Evolutionary conservation across 1,140 invertebrate genomes (phyloP), one percentile per base, ranked within the genome.

Genomic region (Dreissena polymorpha): DNA sequence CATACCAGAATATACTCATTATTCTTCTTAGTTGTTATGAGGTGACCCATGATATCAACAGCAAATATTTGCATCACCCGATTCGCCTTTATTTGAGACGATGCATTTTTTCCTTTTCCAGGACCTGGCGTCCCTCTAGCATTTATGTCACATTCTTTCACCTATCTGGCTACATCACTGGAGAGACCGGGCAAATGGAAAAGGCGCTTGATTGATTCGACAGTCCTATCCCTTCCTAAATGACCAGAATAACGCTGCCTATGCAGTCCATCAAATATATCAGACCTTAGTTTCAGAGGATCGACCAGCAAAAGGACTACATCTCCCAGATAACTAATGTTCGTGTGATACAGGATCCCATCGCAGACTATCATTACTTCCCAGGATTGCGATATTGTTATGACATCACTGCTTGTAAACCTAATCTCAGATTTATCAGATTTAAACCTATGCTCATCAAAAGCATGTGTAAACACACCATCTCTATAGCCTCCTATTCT

Each of bases 1-100:
- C 85, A 53, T 13, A 89, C 87, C n/a, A 90, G 81, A 18, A 89
- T 87, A 72, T 88, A 90, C 68, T 88, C 80, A 86, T 90, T 90
- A 12, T 85, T 85, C 50, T 85, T 57, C 18, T 83, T 63, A 6
- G 68, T 80, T 27, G 63, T 27, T 18, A 68, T 74, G 14, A 83
- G 50, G 14, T 84, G 80, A 27, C 83, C 86, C 12, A 85, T 5
- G 29, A 85, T 81, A 73, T 87, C 86, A 50, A 85, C 21, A 0
- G 75, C 80, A 14, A 85, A 74, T 0, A 80, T 57, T 53, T 87
- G 75, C 25, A 85, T 49, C 12, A 74, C 65, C 23, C 21, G 57
- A 64, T 68, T n/a, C 1, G 76, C 55, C n/a, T 12, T 67, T 12
- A 39, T 53, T 53, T 73, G 79, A 65, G 76, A 57, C 8, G 86